Conservation (phyloP, 2,113 vertebrate genomes). For the Ophiodon elongatus region DNA sequence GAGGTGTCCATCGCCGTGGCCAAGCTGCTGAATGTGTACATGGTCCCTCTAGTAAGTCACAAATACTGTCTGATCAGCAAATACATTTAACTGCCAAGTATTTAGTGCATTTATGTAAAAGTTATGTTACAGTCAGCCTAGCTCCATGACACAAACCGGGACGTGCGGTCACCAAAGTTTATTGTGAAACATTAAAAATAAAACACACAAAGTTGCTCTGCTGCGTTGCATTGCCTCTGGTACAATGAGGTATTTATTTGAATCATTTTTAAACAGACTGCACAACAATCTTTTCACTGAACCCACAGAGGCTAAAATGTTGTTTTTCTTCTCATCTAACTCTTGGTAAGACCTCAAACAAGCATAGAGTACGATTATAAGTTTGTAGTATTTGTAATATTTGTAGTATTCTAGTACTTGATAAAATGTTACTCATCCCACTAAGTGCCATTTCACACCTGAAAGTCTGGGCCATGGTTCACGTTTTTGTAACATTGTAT, state of each 20-base stretch:
- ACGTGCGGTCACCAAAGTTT: no score
- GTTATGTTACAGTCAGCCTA: no score
- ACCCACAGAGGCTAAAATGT: not conserved
- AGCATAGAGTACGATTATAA: not conserved
- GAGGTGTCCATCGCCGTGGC: slow-evolving; percentile 76
- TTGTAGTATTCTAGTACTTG: not conserved
- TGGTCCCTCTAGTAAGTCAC: slow-evolving; percentile 78
- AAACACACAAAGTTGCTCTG: no score
- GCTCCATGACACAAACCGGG: no score
- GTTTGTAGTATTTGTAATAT: not conserved
- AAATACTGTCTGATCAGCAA: not conserved
- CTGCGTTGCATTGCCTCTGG: no score
- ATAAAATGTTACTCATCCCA: not conserved
- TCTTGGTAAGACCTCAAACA: not conserved
- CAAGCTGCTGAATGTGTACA: slow-evolving; percentile 74
- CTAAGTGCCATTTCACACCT: no score
- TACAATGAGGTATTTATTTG: no score
- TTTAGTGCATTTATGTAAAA: not conserved
- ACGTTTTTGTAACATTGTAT: no score
- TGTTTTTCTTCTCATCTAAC: not conserved
- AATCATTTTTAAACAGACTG: no score
- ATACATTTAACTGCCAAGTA: not conserved
- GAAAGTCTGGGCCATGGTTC: no score
- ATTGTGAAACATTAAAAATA: no score
- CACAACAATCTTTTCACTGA: no score